Evolutionary conservation across 2,888 invertebrate species (phyloP).

Genomic region (Patella ulyssiponensis): DNA sequence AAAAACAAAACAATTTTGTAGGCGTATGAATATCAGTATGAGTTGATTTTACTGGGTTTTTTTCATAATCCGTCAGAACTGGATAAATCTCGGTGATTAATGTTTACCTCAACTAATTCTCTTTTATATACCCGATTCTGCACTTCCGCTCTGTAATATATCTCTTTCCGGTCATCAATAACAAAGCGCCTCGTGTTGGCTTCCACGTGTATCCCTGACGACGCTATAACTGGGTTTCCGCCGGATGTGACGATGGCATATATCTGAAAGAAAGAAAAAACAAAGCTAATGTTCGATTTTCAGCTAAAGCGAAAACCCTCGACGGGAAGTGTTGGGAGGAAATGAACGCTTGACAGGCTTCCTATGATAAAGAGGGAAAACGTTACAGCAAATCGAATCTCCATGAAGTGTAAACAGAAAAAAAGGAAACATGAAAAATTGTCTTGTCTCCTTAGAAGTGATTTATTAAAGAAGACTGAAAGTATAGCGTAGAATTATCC

Average conservation of each 20-base stretch:
- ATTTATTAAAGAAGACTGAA: too few relatives aligned
- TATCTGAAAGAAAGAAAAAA: slow-evolving; percentile 63
- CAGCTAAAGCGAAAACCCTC: too few relatives aligned
- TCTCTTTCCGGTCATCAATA: slow-evolving; percentile 85
- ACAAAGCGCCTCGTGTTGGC: slow-evolving; percentile 88
- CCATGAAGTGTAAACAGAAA: too few relatives aligned
- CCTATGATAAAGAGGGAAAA: not conserved
- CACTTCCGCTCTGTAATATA: slow-evolving; percentile 89
- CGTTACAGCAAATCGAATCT: not conserved
- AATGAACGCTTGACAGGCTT: not conserved
- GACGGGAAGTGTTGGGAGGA: not conserved
- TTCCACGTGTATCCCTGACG: slow-evolving; percentile 89
- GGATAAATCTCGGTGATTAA: not conserved
- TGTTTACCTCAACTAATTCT: slow-evolving; percentile 77
- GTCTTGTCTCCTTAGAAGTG: too few relatives aligned
- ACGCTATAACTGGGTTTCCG: slow-evolving; percentile 86
- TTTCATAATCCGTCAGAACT: too few relatives aligned
- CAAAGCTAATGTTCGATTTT: too few relatives aligned
- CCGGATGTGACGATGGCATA: slow-evolving; percentile 70
- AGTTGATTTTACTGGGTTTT: too few relatives aligned
- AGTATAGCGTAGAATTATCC: too few relatives aligned
- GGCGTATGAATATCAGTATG: not conserved
- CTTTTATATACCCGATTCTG: slow-evolving; percentile 91
- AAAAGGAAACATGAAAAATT: too few relatives aligned
- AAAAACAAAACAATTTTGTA: not conserved